A percentile compares a stretch with the other conserved stretches of the same genome.
Conservation (phyloP, 2,113 vertebrate genomes). For the Excalfactoria chinensis region DNA sequence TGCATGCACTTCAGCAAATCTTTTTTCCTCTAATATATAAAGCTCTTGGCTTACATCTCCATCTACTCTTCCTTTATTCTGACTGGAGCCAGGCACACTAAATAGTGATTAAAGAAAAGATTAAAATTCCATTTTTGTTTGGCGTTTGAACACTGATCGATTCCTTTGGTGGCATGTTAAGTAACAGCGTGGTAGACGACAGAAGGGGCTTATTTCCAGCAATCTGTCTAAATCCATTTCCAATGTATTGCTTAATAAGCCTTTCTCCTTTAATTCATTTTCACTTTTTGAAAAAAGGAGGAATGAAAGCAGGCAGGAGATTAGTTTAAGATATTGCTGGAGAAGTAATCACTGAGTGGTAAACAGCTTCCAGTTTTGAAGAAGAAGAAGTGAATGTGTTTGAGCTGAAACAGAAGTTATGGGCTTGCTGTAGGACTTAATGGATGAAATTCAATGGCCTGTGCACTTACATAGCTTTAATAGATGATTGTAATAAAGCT, state of each 20-base stretch:
- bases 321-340: constrained; percentile 36
- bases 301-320: constrained; percentile 41
- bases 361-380: constrained; percentile 52
- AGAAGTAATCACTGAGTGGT: constrained; percentile 46
- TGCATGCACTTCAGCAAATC: background rate
- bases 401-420: constrained; percentile 9
- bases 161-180: constrained; percentile 59
- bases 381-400: constrained; percentile 44
- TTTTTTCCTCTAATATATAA: background rate
- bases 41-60: constrained; percentile 33
- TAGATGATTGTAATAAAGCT: background rate
- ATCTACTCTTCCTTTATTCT: background rate
- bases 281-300: constrained; percentile 9
- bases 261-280: constrained; percentile 63
- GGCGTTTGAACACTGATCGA: constrained; percentile 49
- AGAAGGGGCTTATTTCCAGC: constrained; percentile 70
- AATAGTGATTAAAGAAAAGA: constrained; percentile 76
- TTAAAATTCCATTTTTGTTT: constrained; percentile 76
- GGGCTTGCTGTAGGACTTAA: constrained; percentile 13
- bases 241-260: constrained; percentile 69
- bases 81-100: constrained; percentile 55
- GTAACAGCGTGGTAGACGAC: constrained; percentile 61
- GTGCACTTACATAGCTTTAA: background rate
- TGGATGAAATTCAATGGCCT: constrained; percentile 15
- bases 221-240: constrained; percentile 70